phyloP scores from a whole-genome alignment of 2,797 vertebrate species.

The Decapterus maruadsi region DNA sequence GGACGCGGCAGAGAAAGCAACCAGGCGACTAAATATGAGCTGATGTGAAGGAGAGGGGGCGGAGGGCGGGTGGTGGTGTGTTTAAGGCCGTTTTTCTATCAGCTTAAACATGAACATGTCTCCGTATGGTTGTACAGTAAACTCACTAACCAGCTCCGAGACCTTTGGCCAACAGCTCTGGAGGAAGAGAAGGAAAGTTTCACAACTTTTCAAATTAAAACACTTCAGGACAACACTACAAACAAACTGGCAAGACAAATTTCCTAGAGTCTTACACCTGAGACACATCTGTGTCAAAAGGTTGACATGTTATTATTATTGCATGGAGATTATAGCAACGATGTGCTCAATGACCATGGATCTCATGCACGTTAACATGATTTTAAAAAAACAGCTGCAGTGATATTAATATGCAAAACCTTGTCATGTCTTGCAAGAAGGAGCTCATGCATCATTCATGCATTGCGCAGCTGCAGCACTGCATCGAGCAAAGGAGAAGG shows the following conservation, averaged over 20 bases:
- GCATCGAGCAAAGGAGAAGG: not conserved
- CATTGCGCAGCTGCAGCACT: not conserved
- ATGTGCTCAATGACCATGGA: too few species aligned
- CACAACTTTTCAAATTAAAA: too few species aligned
- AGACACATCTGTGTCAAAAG: too few species aligned
- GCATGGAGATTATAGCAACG: too few species aligned
- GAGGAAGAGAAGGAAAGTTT: too few species aligned
- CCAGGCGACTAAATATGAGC: conserved; percentile 17
- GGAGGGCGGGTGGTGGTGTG: not conserved
- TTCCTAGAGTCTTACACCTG: too few species aligned
- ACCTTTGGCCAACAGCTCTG: not conserved
- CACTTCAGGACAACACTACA: too few species aligned
- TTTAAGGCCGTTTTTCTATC: not conserved
- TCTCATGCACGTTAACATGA: not conserved
- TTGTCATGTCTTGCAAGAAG: not conserved
- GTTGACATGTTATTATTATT: too few species aligned
- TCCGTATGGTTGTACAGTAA: not conserved
- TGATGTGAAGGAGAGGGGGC: conserved; percentile 25
- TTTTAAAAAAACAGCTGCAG: not conserved
- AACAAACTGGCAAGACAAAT: too few species aligned
- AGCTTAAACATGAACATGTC: not conserved
- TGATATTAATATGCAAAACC: too few species aligned
- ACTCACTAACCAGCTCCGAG: not conserved
- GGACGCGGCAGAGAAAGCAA: not conserved
- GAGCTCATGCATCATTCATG: not conserved